Conservation (phyloP, 2,113 vertebrate genomes). For the Eclectus roratus region DNA sequence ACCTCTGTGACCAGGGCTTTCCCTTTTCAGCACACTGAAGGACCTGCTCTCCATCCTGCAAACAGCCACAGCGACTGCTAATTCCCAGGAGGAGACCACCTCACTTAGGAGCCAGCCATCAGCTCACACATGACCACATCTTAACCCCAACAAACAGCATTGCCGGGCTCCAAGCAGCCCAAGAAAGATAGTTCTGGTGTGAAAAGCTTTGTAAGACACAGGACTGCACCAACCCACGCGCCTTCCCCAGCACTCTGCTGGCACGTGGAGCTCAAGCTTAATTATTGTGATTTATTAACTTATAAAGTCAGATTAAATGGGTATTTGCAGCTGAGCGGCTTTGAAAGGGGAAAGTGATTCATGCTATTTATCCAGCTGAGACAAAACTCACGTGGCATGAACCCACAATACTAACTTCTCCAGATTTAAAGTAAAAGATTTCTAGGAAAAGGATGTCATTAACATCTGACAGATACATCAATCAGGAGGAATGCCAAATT, state of each 20-base stretch:
- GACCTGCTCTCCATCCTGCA: background rate
- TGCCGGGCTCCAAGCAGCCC: accelerated
- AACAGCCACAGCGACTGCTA: background rate
- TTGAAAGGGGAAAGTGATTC: conserved; percentile 48
- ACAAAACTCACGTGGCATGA: background rate
- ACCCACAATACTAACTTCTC: background rate
- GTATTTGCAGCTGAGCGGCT: conserved; percentile 36
- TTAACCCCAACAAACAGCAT: background rate
- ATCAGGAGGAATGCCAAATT: background rate
- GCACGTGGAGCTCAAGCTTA: conserved; percentile 31
- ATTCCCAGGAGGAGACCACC: background rate
- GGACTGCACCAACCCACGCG: background rate
- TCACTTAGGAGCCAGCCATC: background rate
- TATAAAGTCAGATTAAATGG: conserved; percentile 63
- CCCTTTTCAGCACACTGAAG: background rate
- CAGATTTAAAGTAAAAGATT: background rate
- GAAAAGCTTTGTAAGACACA: background rate
- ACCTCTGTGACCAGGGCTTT: background rate
- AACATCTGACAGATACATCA: background rate
- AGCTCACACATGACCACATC: background rate
- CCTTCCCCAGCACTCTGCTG: background rate
- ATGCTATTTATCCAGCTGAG: conserved; percentile 54
- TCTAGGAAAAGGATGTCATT: background rate
- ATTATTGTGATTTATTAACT: conserved; percentile 65
- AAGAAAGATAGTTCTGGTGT: background rate